Evolutionary conservation across 2,888 invertebrate species (phyloP).

Genomic region (Tetragonula carbonaria): DNA sequence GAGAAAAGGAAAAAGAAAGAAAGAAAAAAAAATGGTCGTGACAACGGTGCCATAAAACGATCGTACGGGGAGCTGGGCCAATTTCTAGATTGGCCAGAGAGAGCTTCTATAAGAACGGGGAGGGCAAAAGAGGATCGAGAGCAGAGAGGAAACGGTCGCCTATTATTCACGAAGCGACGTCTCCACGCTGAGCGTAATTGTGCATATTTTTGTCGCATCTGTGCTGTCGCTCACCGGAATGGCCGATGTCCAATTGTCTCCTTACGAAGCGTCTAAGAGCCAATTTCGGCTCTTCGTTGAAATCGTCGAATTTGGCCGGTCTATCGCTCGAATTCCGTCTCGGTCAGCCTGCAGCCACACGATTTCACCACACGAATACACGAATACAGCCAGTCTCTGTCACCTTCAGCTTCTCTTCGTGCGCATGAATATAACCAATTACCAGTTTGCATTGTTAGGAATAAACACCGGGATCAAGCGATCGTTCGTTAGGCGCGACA

Average conservation of each 20-base stretch:
- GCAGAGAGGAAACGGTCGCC: conserved; percentile 59
- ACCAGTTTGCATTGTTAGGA: no score
- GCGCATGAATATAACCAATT: no score
- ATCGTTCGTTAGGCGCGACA: no score
- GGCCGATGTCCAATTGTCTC: conserved; percentile 82
- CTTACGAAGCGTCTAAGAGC: conserved; percentile 59
- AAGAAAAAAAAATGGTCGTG: not conserved
- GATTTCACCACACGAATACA: conserved; percentile 1
- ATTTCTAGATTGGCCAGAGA: conserved; percentile 75
- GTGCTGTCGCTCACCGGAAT: conserved; percentile 81
- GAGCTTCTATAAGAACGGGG: conserved; percentile 72
- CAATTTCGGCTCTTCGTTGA: conserved; percentile 67
- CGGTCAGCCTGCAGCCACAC: conserved; percentile 12
- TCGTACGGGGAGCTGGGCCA: conserved; percentile 62
- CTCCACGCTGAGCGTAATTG: conserved; percentile 77
- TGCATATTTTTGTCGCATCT: conserved; percentile 83
- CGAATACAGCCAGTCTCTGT: conserved; percentile 4
- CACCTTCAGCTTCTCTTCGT: no score
- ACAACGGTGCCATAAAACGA: conserved; percentile 19
- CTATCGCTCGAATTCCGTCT: conserved; percentile 58
- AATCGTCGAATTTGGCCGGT: conserved; percentile 67
- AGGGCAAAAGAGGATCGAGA: conserved; percentile 19
- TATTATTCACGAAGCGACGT: conserved; percentile 79
- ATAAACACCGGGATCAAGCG: no score
- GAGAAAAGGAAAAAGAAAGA: not conserved